Conservation (phyloP, 2,888 invertebrate genomes). For the Drosophila putrida region DNA sequence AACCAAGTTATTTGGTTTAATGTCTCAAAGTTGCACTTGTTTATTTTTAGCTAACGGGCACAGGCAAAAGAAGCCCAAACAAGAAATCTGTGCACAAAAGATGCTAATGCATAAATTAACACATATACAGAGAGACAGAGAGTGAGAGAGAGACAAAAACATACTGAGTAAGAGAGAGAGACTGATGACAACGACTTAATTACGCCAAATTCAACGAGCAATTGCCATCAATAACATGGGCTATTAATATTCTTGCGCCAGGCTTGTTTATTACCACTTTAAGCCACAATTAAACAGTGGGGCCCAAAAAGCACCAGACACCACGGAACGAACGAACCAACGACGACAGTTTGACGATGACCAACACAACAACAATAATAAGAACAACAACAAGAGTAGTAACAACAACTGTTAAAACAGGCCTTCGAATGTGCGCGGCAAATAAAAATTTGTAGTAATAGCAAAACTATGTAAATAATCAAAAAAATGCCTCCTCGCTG, state of each 20-base stretch:
- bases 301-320: constrained; percentile 56
- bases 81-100: constrained; percentile 34
- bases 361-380: constrained; percentile 24
- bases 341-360: constrained; percentile 50
- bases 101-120: constrained; percentile 60
- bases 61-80: constrained; percentile 7
- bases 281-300: constrained; percentile 78
- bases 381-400: constrained; percentile 26
- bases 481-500: constrained; percentile 68
- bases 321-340: constrained; percentile 2
- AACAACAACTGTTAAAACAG: constrained; percentile 34
- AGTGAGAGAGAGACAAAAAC: constrained; percentile 21
- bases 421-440: constrained; percentile 63
- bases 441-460: constrained; percentile 81
- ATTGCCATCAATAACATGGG: constrained; percentile 82
- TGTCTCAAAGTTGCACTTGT: constrained; percentile 23
- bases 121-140: constrained; percentile 8
- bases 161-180: constrained; percentile 3
- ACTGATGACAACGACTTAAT: constrained; percentile 79
- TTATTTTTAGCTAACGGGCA: constrained; percentile 25
- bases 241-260: constrained; percentile 78
- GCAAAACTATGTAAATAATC: constrained; percentile 82
- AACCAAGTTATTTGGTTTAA: constrained; percentile 6
- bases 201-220: constrained; percentile 82
- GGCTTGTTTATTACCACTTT: constrained; percentile 79